These are phyloP conservation scores for Tympanoctomys barrerae DNA, from an alignment of 2,797 vertebrate genomes.

Conservation along the genomic window DNA sequence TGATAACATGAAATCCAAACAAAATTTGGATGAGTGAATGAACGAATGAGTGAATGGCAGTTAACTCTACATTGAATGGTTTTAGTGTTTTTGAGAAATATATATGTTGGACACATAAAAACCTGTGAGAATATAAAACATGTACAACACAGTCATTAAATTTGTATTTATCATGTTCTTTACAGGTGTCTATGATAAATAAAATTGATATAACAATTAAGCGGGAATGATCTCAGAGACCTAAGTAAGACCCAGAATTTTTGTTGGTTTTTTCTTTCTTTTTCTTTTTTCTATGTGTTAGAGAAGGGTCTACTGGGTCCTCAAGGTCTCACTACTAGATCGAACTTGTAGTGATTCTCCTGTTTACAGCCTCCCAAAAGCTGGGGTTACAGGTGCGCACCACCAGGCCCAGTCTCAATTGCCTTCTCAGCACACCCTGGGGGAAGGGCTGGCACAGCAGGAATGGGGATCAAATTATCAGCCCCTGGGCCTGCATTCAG, in stretches of 20 bases:
- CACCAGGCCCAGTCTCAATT: too few relatives aligned
- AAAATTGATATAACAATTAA: background rate
- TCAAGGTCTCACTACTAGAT: too few relatives aligned
- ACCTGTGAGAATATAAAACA: background rate
- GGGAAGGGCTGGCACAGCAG: too few relatives aligned
- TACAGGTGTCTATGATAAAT: background rate
- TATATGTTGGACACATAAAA: background rate
- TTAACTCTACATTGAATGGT: background rate
- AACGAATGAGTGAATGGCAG: background rate
- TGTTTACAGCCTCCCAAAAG: too few relatives aligned
- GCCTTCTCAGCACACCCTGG: too few relatives aligned
- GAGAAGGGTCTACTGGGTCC: too few relatives aligned
- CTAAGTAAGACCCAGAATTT: background rate
- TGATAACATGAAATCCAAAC: background rate
- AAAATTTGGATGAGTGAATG: slow-evolving; percentile 21
- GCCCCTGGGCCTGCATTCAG: too few relatives aligned
- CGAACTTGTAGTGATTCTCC: too few relatives aligned
- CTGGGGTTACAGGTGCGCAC: too few relatives aligned
- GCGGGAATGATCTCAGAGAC: background rate
- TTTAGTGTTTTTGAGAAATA: background rate
- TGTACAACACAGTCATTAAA: background rate
- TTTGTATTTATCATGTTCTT: background rate
- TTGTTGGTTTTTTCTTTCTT: too few relatives aligned
- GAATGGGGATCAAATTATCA: too few relatives aligned
- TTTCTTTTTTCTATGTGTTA: too few relatives aligned